Evolutionary conservation across 2,888 invertebrate species (phyloP), one percentile per base, ranked within the genome.

Genomic region (Allophyes oxyacanthae): DNA sequence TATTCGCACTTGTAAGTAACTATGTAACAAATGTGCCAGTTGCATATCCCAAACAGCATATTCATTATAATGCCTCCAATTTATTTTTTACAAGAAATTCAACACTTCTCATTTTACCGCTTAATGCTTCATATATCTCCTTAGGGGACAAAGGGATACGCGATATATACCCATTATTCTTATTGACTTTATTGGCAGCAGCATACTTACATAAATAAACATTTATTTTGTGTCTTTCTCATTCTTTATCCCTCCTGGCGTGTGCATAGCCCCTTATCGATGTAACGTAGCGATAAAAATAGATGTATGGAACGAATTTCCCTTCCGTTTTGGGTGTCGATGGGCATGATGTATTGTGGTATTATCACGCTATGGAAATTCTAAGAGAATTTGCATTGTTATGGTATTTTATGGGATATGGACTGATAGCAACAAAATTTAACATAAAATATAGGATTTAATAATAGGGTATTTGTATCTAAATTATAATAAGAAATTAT

Each of bases 191-290:
- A 73, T 70, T 66, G 63, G 37, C 37, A 14, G 51, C 52, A 53
- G 59, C 45, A 66, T 56, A 61, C 65, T 43, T 49, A 62, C 64
- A 72, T 72, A 73, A 66, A 73, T 67, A 73, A 64, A 73, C 60
- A 64, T 59, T n/a, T n/a, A 38, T 64, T 60, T 60, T 52, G 57
- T 56, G 41, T 48, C 44, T 62, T 55, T 73, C 56, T 56, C 66
- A 55, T 67, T 62, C 64, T 59, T 55, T 59, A 53, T 59, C 53
- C 60, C 48, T 50, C 32, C 25, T 15, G 41, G 40, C 45, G 43
- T 38, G 20, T 59, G 48, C 30, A 49, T 34, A 8, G 42, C 50
- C 52, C 45, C 43, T 57, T 62, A 50, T 67, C 56, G 59, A 54
- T 55, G 55, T 69, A 54, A 69, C 52, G 59, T 49, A 41, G 48